A percentile compares a stretch with the other conserved stretches of the same genome.
Conservation (phyloP, 2,113 vertebrate species). For the Apus apus region DNA sequence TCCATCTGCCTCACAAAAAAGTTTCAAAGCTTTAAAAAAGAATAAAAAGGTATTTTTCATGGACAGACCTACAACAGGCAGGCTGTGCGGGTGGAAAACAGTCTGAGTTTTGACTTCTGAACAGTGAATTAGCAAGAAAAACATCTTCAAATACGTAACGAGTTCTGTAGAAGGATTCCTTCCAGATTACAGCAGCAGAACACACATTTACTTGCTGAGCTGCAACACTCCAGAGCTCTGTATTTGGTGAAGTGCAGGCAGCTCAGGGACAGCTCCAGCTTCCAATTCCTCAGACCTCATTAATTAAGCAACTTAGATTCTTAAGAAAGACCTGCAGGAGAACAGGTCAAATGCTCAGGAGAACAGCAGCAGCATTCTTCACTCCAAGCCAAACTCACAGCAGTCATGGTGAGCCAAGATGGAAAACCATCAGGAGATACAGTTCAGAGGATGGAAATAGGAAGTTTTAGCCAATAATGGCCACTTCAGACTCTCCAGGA, state of each 20-base stretch:
- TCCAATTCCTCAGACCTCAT: neutral
- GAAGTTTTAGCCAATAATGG: rapidly evolving
- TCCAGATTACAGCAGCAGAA: neutral
- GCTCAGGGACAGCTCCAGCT: neutral
- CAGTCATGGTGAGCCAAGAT: rapidly evolving
- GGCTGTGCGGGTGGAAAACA: rapidly evolving
- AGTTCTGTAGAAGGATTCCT: rapidly evolving
- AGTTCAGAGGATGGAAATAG: neutral
- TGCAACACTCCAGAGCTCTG: neutral
- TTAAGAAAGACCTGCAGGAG: neutral
- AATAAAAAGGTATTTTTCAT: neutral
- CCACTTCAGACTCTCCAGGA: too few species aligned
- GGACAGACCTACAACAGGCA: neutral
- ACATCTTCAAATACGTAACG: rapidly evolving
- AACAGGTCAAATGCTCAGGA: rapidly evolving
- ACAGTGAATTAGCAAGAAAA: neutral
- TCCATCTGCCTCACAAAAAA: neutral
- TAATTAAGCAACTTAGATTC: neutral
- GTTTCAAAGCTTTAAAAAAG: neutral
- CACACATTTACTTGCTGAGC: too few species aligned
- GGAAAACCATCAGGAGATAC: too few species aligned
- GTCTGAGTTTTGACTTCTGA: neutral
- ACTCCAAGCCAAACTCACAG: neutral
- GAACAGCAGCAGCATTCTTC: neutral
- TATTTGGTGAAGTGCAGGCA: rapidly evolving